Percentiles rank a stretch among this genome's conserved stretches.
phyloP scores from a whole-genome alignment of 2,113 vertebrate species.

The Coreoperca whiteheadi region DNA sequence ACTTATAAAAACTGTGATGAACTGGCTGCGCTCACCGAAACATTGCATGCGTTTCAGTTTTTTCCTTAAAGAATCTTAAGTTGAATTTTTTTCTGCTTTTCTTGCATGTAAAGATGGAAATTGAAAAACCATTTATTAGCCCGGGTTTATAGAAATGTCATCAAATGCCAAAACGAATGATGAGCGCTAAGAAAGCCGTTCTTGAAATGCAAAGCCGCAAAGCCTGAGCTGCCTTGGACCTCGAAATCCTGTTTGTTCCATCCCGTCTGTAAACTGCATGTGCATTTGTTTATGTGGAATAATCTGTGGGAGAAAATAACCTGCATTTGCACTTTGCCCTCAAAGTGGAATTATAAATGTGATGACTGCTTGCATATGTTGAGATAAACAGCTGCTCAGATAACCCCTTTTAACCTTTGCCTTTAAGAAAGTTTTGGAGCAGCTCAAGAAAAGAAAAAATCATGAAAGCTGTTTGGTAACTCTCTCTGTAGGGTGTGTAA shows the following conservation, averaged over 20 bases:
- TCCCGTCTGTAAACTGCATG: slow-evolving; percentile 2
- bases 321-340: slow-evolving; percentile 45
- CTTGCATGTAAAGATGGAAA: slow-evolving; percentile 6
- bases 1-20: not conserved
- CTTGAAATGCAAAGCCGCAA: slow-evolving; percentile 35
- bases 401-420: slow-evolving; percentile 22
- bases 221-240: slow-evolving; percentile 25
- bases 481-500: not conserved
- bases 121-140: not conserved
- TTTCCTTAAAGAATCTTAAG: not conserved
- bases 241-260: slow-evolving; percentile 45
- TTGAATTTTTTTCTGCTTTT: not conserved
- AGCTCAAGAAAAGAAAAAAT: not conserved
- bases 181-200: not conserved
- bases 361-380: slow-evolving; percentile 14
- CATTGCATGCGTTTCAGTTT: not conserved
- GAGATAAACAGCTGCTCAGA: slow-evolving; percentile 31
- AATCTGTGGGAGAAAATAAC: slow-evolving; percentile 30
- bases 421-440: slow-evolving; percentile 2
- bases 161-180: slow-evolving; percentile 33
- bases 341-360: slow-evolving; percentile 42
- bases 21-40: not conserved
- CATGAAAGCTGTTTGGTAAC: not conserved
- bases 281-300: slow-evolving; percentile 37
- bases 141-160: slow-evolving; percentile 26